These are phyloP conservation scores for Dermochelys coriacea DNA, from an alignment of 2,797 vertebrate genomes.

Conservation along the genomic window DNA sequence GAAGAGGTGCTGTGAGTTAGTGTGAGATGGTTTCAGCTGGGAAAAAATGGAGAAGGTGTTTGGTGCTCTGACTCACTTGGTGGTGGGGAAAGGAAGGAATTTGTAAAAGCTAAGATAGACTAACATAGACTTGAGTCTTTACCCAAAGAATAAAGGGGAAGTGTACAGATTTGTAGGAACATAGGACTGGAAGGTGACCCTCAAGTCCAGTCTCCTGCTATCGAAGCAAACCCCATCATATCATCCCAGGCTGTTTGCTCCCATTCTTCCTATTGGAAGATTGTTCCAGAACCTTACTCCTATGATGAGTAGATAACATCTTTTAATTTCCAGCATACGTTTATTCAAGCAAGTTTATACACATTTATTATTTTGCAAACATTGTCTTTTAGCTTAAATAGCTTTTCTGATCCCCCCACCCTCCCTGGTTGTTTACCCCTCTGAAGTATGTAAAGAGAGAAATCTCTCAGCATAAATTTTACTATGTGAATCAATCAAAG, in stretches of 20 bases:
- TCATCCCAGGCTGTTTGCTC: background rate
- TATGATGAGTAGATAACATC: background rate
- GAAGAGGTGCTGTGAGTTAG: background rate
- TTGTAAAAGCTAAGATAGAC: background rate
- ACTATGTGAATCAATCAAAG: background rate
- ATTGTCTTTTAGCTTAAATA: background rate
- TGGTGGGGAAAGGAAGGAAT: background rate
- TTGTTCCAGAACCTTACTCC: background rate
- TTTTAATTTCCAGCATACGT: background rate
- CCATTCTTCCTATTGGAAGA: background rate
- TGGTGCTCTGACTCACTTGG: background rate
- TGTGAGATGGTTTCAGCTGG: background rate
- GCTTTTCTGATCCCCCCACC: background rate
- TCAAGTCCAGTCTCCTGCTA: background rate
- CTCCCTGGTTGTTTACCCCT: background rate
- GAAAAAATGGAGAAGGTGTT: background rate
- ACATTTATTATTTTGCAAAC: background rate
- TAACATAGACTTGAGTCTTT: background rate
- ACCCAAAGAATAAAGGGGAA: background rate
- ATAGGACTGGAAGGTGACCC: background rate
- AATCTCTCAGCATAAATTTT: background rate
- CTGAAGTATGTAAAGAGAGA: background rate
- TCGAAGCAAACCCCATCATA: background rate
- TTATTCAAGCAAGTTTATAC: background rate
- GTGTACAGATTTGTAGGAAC: background rate